Evolutionary conservation across 1,140 invertebrate species (phyloP).

Genomic region (Delia radicum): DNA sequence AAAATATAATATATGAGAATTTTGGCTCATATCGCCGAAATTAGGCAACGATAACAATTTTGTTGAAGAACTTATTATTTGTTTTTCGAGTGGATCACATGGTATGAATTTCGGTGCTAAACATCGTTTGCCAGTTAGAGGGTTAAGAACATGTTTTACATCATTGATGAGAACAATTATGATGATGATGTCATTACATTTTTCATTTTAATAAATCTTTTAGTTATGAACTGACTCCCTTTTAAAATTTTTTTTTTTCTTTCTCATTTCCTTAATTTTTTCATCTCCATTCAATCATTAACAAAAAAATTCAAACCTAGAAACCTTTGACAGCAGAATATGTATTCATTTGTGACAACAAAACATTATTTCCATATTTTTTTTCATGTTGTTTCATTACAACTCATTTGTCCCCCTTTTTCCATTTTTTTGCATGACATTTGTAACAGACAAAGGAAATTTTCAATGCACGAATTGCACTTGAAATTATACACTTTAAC

Average conservation of each 20-base stretch:
- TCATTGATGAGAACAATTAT: no score
- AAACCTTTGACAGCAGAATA: not conserved
- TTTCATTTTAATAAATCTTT: no score
- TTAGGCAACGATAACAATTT: no score
- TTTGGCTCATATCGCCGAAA: no score
- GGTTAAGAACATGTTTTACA: no score
- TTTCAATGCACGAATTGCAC: not conserved
- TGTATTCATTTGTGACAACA: not conserved
- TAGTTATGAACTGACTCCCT: no score
- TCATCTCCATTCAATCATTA: not conserved
- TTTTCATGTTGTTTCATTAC: not conserved
- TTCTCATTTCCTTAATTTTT: not conserved
- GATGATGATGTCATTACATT: no score
- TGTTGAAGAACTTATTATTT: no score
- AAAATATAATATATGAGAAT: no score
- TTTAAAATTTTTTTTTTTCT: not conserved
- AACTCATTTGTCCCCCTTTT: not conserved
- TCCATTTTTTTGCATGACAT: not conserved
- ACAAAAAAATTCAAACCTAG: not conserved
- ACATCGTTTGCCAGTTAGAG: no score
- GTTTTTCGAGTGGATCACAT: no score
- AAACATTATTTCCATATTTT: not conserved
- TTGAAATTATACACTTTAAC: conserved; percentile 22
- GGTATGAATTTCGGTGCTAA: no score
- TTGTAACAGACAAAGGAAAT: conserved; percentile 4